Evolutionary conservation across 2,797 vertebrate species (phyloP).

Genomic region (Dicrostonyx torquatus): DNA sequence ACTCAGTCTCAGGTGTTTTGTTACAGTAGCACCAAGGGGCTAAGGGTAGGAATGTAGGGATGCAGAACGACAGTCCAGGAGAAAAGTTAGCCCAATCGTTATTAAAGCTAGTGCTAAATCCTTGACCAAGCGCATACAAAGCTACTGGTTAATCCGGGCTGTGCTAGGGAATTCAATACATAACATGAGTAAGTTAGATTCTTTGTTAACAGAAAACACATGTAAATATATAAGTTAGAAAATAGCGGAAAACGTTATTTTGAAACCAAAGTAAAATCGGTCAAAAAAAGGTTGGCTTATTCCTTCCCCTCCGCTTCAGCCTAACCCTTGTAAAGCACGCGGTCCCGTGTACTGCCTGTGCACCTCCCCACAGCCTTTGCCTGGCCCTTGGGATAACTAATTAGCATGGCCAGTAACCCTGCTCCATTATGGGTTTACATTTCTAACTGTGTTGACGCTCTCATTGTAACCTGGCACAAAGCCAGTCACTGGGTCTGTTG

Average conservation of each 20-base stretch:
- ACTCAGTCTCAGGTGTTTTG: background rate
- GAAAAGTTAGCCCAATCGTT: constrained; percentile 62
- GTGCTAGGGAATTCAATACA: background rate
- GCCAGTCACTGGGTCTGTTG: background rate
- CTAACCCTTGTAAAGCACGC: background rate
- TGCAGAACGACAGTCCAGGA: constrained; percentile 29
- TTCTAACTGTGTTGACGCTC: background rate
- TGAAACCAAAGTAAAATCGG: background rate
- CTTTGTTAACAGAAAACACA: constrained; percentile 46
- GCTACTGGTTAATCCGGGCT: background rate
- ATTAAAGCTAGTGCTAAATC: constrained; percentile 55
- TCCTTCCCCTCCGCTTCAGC: background rate
- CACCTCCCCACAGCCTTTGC: background rate
- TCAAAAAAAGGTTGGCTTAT: background rate
- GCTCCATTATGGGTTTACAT: background rate
- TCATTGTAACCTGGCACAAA: background rate
- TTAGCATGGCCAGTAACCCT: background rate
- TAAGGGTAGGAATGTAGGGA: background rate
- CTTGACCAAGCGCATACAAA: background rate
- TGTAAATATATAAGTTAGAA: background rate
- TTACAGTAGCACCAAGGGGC: background rate
- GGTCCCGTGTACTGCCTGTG: background rate
- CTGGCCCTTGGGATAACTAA: background rate
- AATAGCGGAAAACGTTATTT: background rate
- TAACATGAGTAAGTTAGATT: background rate